Conservation (phyloP, 2,888 invertebrate genomes). For the Reticulitermes lucifugus region DNA sequence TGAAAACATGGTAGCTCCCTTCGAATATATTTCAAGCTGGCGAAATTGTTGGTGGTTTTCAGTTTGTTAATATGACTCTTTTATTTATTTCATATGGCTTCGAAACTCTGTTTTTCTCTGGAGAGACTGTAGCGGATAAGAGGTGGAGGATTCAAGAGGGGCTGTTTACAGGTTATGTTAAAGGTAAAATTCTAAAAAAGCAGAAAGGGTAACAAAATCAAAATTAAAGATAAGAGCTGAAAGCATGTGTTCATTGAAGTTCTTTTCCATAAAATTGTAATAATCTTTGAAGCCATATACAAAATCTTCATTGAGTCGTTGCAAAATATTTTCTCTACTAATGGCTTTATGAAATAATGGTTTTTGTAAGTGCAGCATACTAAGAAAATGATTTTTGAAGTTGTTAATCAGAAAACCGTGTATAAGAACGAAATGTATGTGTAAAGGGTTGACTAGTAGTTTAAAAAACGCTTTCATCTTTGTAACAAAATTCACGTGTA, state of each 20-base stretch:
- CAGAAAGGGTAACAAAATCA: constrained; percentile 8
- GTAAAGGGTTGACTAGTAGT: background rate
- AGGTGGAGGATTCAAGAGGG: background rate
- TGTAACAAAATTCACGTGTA: no score
- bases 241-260: constrained; percentile 20
- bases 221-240: constrained; percentile 27
- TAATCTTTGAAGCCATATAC: background rate
- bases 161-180: constrained; percentile 3
- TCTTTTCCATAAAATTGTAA: background rate
- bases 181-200: constrained; percentile 21
- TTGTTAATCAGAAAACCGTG: background rate
- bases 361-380: background rate
- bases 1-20: constrained; percentile 40
- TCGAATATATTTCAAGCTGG: constrained; percentile 32
- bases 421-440: background rate
- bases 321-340: background rate
- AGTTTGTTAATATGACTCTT: constrained; percentile 33
- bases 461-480: no score
- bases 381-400: background rate
- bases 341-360: background rate
- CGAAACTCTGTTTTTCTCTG: constrained; percentile 29
- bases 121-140: background rate
- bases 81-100: constrained; percentile 42
- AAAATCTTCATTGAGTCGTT: background rate
- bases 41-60: constrained; percentile 8